Conservation (phyloP, 2,888 invertebrate species). For the Acrobasis repandana region DNA sequence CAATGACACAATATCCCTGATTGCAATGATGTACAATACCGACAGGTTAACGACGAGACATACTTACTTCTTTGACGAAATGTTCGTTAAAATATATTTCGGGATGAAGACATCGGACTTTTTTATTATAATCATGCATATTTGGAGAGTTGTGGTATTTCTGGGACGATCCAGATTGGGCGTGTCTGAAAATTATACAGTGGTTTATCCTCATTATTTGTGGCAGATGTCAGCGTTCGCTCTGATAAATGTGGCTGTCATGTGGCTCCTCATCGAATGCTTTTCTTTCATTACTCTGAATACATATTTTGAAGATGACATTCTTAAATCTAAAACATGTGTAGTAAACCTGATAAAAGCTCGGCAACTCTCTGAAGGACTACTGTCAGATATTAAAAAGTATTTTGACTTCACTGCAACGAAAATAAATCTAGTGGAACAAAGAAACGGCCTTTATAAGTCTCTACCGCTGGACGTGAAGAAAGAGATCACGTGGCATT, state of each 20-base stretch:
- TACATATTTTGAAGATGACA: not conserved
- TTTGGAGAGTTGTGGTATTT: slow-evolving; percentile 4
- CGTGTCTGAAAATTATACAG: not conserved
- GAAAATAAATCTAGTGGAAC: not conserved
- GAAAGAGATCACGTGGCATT: not conserved
- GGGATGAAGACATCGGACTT: not conserved
- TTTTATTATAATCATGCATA: not conserved
- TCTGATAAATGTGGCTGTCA: not conserved
- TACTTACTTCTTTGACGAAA: not conserved
- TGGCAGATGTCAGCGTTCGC: not conserved
- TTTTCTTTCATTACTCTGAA: not conserved
- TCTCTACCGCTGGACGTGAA: not conserved
- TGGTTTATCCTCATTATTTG: not conserved
- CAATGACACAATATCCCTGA: not conserved
- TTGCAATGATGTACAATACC: not conserved
- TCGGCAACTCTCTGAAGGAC: not conserved
- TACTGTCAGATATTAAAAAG: not conserved
- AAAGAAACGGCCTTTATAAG: not conserved
- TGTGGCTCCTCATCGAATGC: not conserved
- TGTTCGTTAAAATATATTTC: not conserved
- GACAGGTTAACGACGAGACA: not conserved
- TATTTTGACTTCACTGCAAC: not conserved
- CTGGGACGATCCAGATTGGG: not conserved
- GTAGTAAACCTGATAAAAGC: not conserved
- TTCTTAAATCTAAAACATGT: not conserved